Evolutionary conservation across 2,888 invertebrate genomes (phyloP), one percentile per base, ranked within the genome.

Genomic region (Nasonovia ribisnigri): DNA sequence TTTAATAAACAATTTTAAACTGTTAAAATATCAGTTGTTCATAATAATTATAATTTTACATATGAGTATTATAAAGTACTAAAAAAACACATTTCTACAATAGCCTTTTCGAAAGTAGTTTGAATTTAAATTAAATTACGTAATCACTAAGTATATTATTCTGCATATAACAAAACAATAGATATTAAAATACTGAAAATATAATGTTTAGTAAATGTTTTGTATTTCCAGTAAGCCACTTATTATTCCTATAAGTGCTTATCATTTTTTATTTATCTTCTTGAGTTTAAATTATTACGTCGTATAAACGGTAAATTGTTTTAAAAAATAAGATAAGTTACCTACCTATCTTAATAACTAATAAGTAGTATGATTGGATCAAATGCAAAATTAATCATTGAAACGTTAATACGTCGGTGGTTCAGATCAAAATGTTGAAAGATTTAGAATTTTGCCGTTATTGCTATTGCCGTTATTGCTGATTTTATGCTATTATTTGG

Each of bases 361-460:
- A 88, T 57, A 57, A 16, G 26, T 1, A 60, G n/a, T 67, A 46
- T 54, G n/a, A 67, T 36, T 77, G n/a, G 51, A 77, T 77, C 16
- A 36, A 51, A 90, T 6, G n/a, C 26, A 77, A 90, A 26, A 90
- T 77, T 77, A 51, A 90, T 77, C 48, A 51, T 77, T 16, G 16
- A 90, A 11, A 36, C 48, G 43, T 20, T 54, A 51, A 1, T 84
- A 42, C n/a, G 20, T 36, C 90, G 26, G 24, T 29, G 29, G 67
- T 16, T n/a, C 13, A 5, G n/a, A n/a, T n/a, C 13, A 67, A 51
- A 24, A 84, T 42, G 13, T 26, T 84, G 29, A 43, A 54, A 42
- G 29, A 51, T 77, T 42, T 48, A 77, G 51, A 90, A 90, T 77
- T 36, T 84, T n/a, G n/a, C n/a, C n/a, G n/a, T n/a, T n/a, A n/a